phyloP scores from a whole-genome alignment of 2,113 vertebrate species.

The Rhizomys pruinosus region DNA sequence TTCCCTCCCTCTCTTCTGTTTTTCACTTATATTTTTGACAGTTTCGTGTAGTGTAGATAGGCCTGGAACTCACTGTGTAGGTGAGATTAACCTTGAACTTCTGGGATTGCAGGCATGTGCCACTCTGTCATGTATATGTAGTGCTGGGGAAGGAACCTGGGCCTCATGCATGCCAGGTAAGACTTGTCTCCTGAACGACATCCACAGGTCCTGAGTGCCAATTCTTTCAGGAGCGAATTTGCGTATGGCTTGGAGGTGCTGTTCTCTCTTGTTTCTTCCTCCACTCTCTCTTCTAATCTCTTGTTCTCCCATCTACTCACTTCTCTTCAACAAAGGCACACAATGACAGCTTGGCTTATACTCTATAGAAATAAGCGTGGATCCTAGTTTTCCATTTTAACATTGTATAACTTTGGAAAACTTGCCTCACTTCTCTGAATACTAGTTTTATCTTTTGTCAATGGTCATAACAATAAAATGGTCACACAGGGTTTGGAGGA shows the following conservation, averaged over 20 bases:
- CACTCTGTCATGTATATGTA: background rate
- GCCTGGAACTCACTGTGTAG: background rate
- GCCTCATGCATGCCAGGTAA: too few relatives aligned
- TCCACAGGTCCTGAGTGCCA: background rate
- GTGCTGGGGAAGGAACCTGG: background rate
- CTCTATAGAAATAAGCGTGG: background rate
- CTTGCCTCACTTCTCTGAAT: too few relatives aligned
- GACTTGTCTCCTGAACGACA: background rate
- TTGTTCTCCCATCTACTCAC: background rate
- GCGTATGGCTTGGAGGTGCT: slow-evolving; percentile 19
- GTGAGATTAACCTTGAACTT: background rate
- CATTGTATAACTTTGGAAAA: background rate
- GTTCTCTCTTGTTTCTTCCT: background rate
- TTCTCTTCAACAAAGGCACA: slow-evolving; percentile 2
- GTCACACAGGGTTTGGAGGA: too few relatives aligned
- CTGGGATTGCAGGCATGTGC: background rate
- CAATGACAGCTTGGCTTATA: background rate
- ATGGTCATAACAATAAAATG: too few relatives aligned
- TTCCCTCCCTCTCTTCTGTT: background rate
- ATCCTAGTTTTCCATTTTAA: slow-evolving; percentile 33
- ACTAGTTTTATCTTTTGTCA: too few relatives aligned
- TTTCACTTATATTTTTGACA: background rate
- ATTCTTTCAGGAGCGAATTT: slow-evolving; percentile 35
- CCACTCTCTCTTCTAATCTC: background rate
- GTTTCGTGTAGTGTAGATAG: background rate